Percentiles rank a stretch among this genome's conserved stretches.
Evolutionary conservation across 2,888 invertebrate species (phyloP).

Genomic region (Zygogramma bicolorata): DNA sequence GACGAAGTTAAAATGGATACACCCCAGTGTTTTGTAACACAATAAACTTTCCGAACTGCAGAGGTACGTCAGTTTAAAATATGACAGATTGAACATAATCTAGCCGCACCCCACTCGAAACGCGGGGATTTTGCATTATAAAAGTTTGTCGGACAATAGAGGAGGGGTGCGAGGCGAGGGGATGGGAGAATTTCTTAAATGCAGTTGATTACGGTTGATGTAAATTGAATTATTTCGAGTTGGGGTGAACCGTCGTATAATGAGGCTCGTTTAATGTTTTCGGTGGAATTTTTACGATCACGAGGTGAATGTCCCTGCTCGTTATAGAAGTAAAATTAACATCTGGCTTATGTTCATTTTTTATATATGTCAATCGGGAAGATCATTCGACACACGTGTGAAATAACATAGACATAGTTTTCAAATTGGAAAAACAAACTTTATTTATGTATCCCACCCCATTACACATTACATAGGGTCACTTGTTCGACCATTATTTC

Average conservation of each 20-base stretch:
- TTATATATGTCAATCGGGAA: no score
- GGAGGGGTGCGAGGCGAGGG: conserved; percentile 1
- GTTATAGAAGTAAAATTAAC: no score
- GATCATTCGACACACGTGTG: no score
- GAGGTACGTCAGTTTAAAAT: conserved; percentile 50
- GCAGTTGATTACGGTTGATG: conserved; percentile 40
- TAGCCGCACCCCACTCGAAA: conserved; percentile 45
- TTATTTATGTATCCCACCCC: no score
- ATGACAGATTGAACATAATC: conserved; percentile 55
- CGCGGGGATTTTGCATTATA: conserved; percentile 47
- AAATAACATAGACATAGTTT: no score
- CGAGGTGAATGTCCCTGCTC: no score
- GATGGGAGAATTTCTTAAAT: conserved; percentile 26
- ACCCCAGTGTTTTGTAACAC: conserved; percentile 53
- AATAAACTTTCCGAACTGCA: conserved; percentile 55
- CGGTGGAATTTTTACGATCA: neutral
- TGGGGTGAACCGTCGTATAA: conserved; percentile 28
- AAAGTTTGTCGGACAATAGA: conserved; percentile 39
- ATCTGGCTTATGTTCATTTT: no score
- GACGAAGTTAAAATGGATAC: conserved; percentile 42
- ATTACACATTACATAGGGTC: no score
- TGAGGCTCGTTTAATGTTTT: conserved; percentile 1
- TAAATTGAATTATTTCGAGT: conserved; percentile 33
- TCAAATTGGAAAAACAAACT: no score
- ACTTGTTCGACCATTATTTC: no score